A percentile compares a stretch with the other conserved stretches of the same genome.
Evolutionary conservation across 1,140 invertebrate genomes (phyloP).

Genomic region (Pentalonia nigronervosa): DNA sequence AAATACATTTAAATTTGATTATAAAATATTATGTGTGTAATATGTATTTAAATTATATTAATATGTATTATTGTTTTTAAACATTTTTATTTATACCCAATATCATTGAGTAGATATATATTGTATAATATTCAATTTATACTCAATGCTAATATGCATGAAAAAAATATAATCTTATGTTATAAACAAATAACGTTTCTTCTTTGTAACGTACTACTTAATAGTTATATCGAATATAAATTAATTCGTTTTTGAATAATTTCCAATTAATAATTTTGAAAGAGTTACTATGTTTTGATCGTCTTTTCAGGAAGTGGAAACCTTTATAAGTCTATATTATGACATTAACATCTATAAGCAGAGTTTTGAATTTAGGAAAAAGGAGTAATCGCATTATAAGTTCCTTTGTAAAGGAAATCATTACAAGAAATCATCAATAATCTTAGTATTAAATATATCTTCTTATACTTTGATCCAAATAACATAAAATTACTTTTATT

Average conservation of each 20-base stretch:
- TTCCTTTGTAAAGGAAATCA: background rate
- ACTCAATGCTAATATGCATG: background rate
- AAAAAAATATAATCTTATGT: background rate
- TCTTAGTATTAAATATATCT: conserved; percentile 1
- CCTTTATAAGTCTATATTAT: background rate
- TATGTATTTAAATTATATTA: background rate
- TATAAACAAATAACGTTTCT: background rate
- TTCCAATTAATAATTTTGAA: background rate
- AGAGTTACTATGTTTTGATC: background rate
- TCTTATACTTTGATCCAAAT: background rate
- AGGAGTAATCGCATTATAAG: conserved; percentile 28
- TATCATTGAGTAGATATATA: background rate
- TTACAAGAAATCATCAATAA: background rate
- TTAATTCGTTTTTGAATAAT: background rate
- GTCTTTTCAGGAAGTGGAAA: background rate
- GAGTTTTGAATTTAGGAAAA: background rate
- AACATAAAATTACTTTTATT: background rate
- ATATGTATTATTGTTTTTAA: background rate
- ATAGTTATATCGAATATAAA: background rate
- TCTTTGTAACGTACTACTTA: background rate
- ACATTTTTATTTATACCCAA: background rate
- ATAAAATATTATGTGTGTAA: no score
- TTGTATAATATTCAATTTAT: background rate
- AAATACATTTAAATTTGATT: no score
- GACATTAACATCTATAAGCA: background rate